phyloP scores from a whole-genome alignment of 92 coral and sea anemone genomes.

The Epizoanthus rinbou region DNA sequence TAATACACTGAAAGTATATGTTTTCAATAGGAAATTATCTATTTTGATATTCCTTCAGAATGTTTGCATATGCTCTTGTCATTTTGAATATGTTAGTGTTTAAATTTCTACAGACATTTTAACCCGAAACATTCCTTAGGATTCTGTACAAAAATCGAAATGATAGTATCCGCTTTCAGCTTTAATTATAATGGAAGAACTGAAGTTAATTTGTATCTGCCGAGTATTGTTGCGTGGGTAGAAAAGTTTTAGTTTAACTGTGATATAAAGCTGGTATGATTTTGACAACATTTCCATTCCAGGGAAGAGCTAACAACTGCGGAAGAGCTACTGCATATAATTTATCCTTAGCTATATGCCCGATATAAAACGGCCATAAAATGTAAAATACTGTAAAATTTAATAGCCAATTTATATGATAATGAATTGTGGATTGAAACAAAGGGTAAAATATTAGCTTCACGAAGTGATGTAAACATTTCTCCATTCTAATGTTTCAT shows the following conservation, averaged over 20 bases:
- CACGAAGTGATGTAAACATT: background rate
- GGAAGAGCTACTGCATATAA: background rate
- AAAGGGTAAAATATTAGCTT: background rate
- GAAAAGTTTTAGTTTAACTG: background rate
- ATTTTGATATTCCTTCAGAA: background rate
- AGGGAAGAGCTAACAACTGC: background rate
- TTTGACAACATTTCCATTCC: background rate
- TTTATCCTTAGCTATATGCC: background rate
- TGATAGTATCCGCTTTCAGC: background rate
- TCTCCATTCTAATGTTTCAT: background rate
- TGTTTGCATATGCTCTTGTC: background rate
- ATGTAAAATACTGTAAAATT: background rate
- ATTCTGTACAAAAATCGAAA: background rate
- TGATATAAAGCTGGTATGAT: background rate
- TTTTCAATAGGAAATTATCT: background rate
- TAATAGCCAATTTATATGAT: background rate
- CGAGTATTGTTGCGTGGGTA: background rate
- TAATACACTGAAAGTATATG: background rate
- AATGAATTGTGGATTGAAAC: background rate
- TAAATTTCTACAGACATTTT: background rate
- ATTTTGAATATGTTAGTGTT: background rate
- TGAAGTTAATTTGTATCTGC: background rate
- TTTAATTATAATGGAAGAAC: background rate
- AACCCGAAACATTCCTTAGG: background rate
- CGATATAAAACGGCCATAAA: background rate